A percentile compares a stretch with the other conserved stretches of the same genome.
Evolutionary conservation across 2,888 invertebrate genomes (phyloP).

Genomic region (Erpobdella octoculata): DNA sequence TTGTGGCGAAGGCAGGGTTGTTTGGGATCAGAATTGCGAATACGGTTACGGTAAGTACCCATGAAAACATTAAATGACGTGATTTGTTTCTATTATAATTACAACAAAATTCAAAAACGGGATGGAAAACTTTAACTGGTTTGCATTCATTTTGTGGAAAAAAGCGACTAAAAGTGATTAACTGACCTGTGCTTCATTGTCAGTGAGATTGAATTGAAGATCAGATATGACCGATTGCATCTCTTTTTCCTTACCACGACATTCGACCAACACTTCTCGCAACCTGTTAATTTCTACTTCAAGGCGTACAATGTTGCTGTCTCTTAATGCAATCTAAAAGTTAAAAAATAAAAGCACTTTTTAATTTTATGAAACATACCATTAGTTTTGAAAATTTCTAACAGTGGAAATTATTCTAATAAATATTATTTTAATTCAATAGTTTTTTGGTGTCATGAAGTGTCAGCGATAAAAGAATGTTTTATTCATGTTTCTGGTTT

Average conservation of each 20-base stretch:
- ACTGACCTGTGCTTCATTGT: conserved; percentile 26
- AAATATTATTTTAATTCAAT: too few species aligned
- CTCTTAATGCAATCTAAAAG: conserved; percentile 25
- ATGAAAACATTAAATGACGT: too few species aligned
- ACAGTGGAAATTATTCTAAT: too few species aligned
- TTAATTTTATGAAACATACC: too few species aligned
- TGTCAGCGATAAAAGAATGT: too few species aligned
- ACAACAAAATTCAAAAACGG: background rate
- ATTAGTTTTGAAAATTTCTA: too few species aligned
- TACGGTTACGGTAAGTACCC: too few species aligned
- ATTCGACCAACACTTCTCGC: conserved; percentile 27
- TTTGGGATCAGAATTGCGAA: too few species aligned
- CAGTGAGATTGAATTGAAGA: conserved; percentile 25
- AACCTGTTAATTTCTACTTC: conserved; percentile 27
- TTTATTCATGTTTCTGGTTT: too few species aligned
- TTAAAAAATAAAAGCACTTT: background rate
- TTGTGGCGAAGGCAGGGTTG: too few species aligned
- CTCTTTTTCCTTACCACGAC: conserved; percentile 28
- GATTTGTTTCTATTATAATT: background rate
- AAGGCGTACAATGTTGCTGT: conserved; percentile 24
- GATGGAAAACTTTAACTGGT: background rate
- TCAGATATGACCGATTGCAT: conserved; percentile 32
- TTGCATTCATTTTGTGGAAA: background rate
- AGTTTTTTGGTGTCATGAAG: too few species aligned
- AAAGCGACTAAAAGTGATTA: background rate